Conservation (phyloP, 1,140 invertebrate genomes). For the Drosophila oshimai region DNA sequence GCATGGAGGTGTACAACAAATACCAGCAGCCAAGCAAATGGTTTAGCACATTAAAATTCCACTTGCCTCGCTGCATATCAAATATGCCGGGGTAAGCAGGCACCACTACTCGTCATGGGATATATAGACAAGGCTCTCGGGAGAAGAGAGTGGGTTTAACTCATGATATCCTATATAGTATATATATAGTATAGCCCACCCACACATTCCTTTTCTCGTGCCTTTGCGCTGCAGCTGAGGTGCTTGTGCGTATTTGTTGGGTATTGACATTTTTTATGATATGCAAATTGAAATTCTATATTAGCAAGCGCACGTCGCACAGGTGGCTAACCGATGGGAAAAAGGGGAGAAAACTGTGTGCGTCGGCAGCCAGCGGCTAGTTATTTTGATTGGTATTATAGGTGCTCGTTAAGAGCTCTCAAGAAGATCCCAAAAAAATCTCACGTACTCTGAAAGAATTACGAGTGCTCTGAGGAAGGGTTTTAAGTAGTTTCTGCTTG, state of each 20-base stretch:
- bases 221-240: conserved; percentile 30
- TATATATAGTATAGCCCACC: background rate
- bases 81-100: conserved; percentile 63
- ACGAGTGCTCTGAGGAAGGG: background rate
- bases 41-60: conserved; percentile 80
- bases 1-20: conserved; percentile 17
- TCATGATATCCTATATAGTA: conserved; percentile 37
- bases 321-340: conserved; percentile 34
- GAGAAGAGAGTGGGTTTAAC: conserved; percentile 52
- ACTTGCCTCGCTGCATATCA: conserved; percentile 77
- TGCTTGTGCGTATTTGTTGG: conserved; percentile 58
- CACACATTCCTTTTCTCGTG: no score
- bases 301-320: conserved; percentile 54
- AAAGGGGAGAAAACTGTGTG: conserved; percentile 6
- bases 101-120: background rate
- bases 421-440: background rate
- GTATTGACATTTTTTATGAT: conserved; percentile 77
- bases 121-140: conserved; percentile 17
- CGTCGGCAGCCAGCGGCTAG: conserved; percentile 42
- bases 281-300: conserved; percentile 81
- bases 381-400: conserved; percentile 75
- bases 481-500: background rate
- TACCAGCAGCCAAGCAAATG: conserved; percentile 62
- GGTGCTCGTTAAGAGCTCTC: conserved; percentile 28
- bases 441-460: conserved; percentile 26